Percentiles rank a stretch among this genome's conserved stretches.
Conservation (phyloP, 30 jellyfish, hydroid and myxozoan genomes). For the Turritopsis dohrnii region DNA sequence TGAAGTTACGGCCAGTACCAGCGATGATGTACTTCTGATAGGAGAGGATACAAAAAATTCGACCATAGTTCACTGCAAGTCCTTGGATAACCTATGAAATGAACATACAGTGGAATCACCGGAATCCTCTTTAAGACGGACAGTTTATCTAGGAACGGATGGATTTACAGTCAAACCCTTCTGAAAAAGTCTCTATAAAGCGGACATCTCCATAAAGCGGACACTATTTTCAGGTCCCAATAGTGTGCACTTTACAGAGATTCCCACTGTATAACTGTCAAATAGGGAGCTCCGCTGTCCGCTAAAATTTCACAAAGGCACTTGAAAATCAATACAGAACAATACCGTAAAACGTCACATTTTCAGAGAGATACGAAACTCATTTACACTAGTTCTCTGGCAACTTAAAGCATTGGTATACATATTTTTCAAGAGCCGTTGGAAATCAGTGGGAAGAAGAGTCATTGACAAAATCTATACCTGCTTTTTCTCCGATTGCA, state of each 20-base stretch:
- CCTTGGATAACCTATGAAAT: slow-evolving; percentile 47
- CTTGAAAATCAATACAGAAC: too few relatives aligned
- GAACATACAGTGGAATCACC: neutral
- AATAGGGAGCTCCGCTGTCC: too few relatives aligned
- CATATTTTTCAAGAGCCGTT: neutral
- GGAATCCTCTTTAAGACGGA: neutral
- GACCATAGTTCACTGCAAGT: slow-evolving; percentile 50
- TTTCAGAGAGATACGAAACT: too few relatives aligned
- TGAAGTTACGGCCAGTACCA: slow-evolving; percentile 63
- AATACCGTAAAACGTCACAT: too few relatives aligned
- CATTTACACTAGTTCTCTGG: too few relatives aligned
- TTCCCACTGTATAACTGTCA: too few relatives aligned
- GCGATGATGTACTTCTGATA: slow-evolving; percentile 28
- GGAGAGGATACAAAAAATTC: slow-evolving; percentile 67
- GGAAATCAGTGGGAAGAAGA: neutral
- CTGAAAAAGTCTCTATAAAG: too few relatives aligned
- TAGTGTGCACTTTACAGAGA: neutral
- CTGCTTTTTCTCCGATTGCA: slow-evolving; percentile 27
- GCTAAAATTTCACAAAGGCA: too few relatives aligned
- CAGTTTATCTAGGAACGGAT: too few relatives aligned
- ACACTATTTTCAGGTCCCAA: too few relatives aligned
- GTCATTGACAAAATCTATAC: slow-evolving; percentile 7
- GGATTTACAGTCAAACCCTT: too few relatives aligned
- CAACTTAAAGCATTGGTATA: neutral
- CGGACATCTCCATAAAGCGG: too few relatives aligned